Base-by-base conservation (phyloP, 2,113 vertebrate species). In the Lepus europaeus region DNA sequence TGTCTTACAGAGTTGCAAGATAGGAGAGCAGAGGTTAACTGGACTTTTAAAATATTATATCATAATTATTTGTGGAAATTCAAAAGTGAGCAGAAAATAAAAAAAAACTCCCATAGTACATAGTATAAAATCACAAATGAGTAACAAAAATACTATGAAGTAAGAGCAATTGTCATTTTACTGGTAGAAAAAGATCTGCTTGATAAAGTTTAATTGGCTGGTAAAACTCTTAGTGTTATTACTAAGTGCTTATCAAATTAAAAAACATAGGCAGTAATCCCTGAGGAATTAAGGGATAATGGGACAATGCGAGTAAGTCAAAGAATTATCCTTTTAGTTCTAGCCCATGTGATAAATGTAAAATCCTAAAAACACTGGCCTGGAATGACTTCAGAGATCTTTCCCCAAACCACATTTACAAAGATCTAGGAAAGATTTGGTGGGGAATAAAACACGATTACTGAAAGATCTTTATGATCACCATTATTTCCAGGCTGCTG, bases 191-290 rank as follows among this genome's bases (percentile, higher is more conserved):
- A 98, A 97, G 95, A 97, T 98, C 96, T 98, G 98, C 97, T 98
- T 98, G 98, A 98, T 97, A 98, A 98, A 98, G 84, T 98, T 98
- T 98, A 98, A 98, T 98, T 98, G 98, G 96, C 96, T 98, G 96
- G 96, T 97, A 96, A 93, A 98, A 98, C 64, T 96, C 97, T 98
- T 97, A 97, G 87, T 91, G 92, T 96, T 98, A 97, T 97, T 98
- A 98, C 90, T 94, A 97, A 98, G 95, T 97, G 97, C 97, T 98
- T 97, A 98, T 97, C 97, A 97, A 98, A 98, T 98, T 98, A 97
- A 98, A 98, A 94, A 98, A 98, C 97, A 97, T 97, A 97, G 97
- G 93, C 90, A 88, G 76, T 95, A 97, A 97, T 81, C 98, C 91
- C 95, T 70, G 9, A 98, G 96, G 98, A 98, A 96, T 97, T 95